Evolutionary conservation across 92 coral and sea anemone genomes (phyloP).

Genomic region (Heliopora coerulea): DNA sequence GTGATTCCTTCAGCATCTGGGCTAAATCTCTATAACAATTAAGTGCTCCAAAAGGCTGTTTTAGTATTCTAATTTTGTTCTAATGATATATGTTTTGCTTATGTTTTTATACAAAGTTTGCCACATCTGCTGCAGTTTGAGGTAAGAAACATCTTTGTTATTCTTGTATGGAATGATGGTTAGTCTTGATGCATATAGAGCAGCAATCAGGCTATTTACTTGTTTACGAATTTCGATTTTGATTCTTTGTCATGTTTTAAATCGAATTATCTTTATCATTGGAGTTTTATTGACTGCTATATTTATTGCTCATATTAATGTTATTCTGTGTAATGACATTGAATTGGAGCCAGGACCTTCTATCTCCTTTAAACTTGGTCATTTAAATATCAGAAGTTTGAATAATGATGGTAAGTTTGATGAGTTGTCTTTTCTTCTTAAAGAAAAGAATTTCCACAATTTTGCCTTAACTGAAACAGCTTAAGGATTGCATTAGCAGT

Average conservation of each 20-base stretch:
- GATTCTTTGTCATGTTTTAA: background rate
- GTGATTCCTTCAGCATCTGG: background rate
- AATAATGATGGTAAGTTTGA: background rate
- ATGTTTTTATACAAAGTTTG: background rate
- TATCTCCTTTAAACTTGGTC: background rate
- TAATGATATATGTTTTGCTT: background rate
- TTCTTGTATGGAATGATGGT: background rate
- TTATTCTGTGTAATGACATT: background rate
- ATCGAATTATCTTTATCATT: background rate
- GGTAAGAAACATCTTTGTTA: background rate
- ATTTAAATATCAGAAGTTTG: slow-evolving; percentile 5
- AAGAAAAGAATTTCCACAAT: slow-evolving; percentile 3
- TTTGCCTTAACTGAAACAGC: slow-evolving; percentile 6
- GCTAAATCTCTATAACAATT: too few relatives aligned
- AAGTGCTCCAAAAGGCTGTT: too few relatives aligned
- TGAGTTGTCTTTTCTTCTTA: background rate
- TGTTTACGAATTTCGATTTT: background rate
- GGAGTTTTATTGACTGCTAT: slow-evolving; percentile 6
- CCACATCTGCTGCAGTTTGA: too few relatives aligned
- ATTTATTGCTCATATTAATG: background rate
- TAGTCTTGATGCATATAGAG: background rate
- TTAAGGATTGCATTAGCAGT: background rate
- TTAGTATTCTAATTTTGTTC: too few relatives aligned
- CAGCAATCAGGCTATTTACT: slow-evolving; percentile 14
- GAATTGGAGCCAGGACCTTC: background rate